A percentile compares a stretch with the other conserved stretches of the same genome.
These are phyloP conservation scores for Psophia crepitans DNA, from an alignment of 2,113 vertebrate genomes.

Conservation along the genomic window DNA sequence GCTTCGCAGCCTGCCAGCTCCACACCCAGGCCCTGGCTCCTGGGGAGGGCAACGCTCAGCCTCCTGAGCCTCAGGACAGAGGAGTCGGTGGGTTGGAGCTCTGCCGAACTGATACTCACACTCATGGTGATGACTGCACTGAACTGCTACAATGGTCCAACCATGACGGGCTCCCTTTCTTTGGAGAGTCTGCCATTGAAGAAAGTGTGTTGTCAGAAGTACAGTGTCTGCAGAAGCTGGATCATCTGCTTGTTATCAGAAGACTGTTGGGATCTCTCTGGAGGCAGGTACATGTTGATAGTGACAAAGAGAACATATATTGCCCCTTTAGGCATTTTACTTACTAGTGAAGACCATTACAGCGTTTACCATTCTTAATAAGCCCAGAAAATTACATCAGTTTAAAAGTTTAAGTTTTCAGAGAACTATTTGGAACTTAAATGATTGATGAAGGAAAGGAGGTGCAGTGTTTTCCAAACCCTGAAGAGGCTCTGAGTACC, in stretches of 20 bases:
- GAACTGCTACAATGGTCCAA: fast-evolving
- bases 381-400: neutral
- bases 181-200: neutral
- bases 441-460: neutral
- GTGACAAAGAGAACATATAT: neutral
- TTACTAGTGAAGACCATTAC: neutral
- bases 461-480: neutral
- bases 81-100: fast-evolving
- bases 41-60: fast-evolving
- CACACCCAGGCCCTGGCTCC: neutral
- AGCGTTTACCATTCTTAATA: neutral
- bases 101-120: fast-evolving
- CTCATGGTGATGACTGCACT: fast-evolving
- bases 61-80: neutral
- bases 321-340: neutral
- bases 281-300: neutral
- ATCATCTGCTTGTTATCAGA: neutral
- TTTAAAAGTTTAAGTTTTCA: neutral
- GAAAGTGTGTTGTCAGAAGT: neutral
- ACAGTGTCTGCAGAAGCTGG: neutral
- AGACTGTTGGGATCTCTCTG: neutral
- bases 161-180: neutral
- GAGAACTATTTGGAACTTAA: neutral
- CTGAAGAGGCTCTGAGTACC: neutral
- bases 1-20: neutral